phyloP scores from a whole-genome alignment of 1,140 invertebrate genomes.

The Andricus grossulariae region DNA sequence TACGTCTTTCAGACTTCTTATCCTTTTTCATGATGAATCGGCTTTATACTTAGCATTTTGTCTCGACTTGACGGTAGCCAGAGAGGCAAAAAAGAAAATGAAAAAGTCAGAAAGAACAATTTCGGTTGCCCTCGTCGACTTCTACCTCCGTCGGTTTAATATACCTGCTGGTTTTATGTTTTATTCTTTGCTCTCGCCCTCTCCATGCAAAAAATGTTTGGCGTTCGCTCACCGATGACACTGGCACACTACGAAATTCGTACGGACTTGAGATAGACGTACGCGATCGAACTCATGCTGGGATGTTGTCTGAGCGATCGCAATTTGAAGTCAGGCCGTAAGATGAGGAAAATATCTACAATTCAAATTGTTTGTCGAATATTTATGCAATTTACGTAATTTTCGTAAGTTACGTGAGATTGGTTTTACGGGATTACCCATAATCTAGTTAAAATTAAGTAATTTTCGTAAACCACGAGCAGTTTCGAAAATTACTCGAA shows the following conservation, averaged over 20 bases:
- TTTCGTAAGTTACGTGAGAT: too few species aligned
- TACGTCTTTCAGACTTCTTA: too few species aligned
- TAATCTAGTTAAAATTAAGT: too few species aligned
- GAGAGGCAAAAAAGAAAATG: slow-evolving; percentile 13
- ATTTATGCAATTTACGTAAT: background rate
- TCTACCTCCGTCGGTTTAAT: slow-evolving; percentile 46
- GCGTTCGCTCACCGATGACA: slow-evolving; percentile 48
- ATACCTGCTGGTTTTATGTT: slow-evolving; percentile 38
- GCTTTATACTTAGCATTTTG: slow-evolving; percentile 17
- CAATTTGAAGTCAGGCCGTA: slow-evolving; percentile 39
- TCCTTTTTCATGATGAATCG: too few species aligned
- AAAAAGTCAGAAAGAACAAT: slow-evolving; percentile 49
- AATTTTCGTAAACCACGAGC: too few species aligned
- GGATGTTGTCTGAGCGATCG: slow-evolving; percentile 47
- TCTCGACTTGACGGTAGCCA: slow-evolving; percentile 43
- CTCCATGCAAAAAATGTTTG: slow-evolving; percentile 41
- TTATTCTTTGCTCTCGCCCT: slow-evolving; percentile 35
- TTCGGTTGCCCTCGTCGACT: slow-evolving; percentile 42
- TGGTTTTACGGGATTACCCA: too few species aligned
- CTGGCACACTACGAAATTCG: slow-evolving; percentile 59
- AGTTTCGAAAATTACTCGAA: too few species aligned
- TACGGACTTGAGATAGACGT: slow-evolving; percentile 55
- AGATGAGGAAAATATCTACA: slow-evolving; percentile 11
- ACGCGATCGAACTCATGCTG: slow-evolving; percentile 55
- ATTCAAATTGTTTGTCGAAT: background rate